These are phyloP conservation scores for Chaetodon auriga DNA, from an alignment of 2,113 vertebrate species.

Conservation along the genomic window DNA sequence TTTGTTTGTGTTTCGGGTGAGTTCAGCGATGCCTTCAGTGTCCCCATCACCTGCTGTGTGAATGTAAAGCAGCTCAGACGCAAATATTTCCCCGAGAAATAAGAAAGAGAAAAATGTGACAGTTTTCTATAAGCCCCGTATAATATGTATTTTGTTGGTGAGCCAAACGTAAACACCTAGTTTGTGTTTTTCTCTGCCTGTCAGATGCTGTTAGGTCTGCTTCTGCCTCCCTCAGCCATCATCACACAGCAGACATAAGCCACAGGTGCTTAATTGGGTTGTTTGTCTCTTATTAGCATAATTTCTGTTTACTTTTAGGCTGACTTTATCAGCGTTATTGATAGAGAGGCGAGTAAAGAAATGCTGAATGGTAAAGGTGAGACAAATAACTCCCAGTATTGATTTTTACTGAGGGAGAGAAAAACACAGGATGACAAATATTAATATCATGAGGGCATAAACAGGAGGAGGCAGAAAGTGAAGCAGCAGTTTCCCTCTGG, in stretches of 20 bases:
- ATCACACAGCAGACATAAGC: neutral
- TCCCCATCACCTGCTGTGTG: constrained; percentile 11
- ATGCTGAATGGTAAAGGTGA: constrained; percentile 10
- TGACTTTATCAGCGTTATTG: neutral
- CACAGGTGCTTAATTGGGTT: neutral
- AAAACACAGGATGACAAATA: constrained; percentile 8
- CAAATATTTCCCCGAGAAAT: constrained; percentile 14
- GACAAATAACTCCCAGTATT: constrained; percentile 13
- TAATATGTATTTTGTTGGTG: neutral
- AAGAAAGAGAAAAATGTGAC: neutral
- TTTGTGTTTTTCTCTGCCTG: neutral
- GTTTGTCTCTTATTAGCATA: neutral
- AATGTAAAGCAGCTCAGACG: constrained; percentile 21
- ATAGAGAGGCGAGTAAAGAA: neutral
- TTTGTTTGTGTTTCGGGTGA: constrained; percentile 4
- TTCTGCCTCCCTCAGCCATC: neutral
- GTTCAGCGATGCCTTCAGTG: constrained; percentile 16
- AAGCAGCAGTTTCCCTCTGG: neutral
- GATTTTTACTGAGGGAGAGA: constrained; percentile 20
- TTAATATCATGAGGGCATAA: constrained; percentile 4
- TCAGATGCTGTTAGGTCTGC: neutral
- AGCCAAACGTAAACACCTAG: neutral
- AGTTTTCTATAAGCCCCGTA: neutral
- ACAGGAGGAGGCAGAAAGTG: neutral
- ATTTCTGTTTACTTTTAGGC: neutral